phyloP scores from a whole-genome alignment of 2,888 invertebrate species.

The Nomada hirtipes region DNA sequence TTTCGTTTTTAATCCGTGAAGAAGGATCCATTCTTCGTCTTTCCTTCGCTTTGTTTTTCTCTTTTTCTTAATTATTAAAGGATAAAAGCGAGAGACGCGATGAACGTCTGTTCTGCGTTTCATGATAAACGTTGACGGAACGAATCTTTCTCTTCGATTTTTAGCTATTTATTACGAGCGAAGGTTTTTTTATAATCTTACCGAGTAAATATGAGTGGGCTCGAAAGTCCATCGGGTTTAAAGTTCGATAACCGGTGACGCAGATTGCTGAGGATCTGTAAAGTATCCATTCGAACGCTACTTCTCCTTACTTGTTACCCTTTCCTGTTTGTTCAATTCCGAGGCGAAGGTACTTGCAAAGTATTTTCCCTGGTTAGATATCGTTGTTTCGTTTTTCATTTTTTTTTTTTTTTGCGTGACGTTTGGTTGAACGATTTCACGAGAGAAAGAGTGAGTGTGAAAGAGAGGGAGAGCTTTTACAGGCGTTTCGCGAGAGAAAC shows the following conservation, averaged over 20 bases:
- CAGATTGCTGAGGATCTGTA: not conserved
- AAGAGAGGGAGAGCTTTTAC: slow-evolving; percentile 30
- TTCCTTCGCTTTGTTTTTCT: not conserved
- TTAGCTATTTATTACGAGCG: slow-evolving; percentile 36
- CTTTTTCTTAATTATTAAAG: not conserved
- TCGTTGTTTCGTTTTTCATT: slow-evolving; percentile 18
- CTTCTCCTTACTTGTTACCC: not conserved
- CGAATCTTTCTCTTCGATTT: not conserved
- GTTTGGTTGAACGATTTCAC: slow-evolving; percentile 37
- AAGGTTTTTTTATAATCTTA: not conserved
- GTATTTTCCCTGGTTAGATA: slow-evolving; percentile 11
- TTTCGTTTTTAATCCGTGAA: not conserved
- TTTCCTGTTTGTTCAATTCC: slow-evolving; percentile 12
- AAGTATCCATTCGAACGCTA: slow-evolving; percentile 8
- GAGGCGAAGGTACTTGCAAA: slow-evolving; percentile 13
- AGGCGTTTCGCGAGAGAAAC: slow-evolving; percentile 44
- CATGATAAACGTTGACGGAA: not conserved
- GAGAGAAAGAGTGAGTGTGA: slow-evolving; percentile 11
- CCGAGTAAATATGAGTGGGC: not conserved
- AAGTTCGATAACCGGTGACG: slow-evolving; percentile 2
- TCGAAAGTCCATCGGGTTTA: not conserved
- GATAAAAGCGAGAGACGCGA: not conserved
- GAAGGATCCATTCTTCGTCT: not conserved
- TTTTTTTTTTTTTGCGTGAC: slow-evolving; percentile 23
- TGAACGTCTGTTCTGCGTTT: not conserved